Evolutionary conservation across 2,113 vertebrate species (phyloP), one percentile per base, ranked within the genome.

Genomic region (Nesogale talazaci): DNA sequence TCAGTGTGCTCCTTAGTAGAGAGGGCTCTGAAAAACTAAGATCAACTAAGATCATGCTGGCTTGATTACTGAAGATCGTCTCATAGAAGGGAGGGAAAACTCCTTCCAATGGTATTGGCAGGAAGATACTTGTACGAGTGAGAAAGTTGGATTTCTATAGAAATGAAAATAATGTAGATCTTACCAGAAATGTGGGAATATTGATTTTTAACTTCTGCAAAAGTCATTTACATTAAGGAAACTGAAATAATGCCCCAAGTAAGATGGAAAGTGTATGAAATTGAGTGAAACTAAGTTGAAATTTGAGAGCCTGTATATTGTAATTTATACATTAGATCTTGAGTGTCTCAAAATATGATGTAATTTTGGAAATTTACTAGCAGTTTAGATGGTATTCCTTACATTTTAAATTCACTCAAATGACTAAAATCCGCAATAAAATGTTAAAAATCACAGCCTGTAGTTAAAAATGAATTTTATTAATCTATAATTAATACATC

Each of bases 291-390:
- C 46, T 52, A 2, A 7, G 7, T 16, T 87, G n/a, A 34, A 23
- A 75, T 70, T 93, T 80, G 61, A 42, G 90, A 20, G 11, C 20
- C 3, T 65, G 7, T 42, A 38, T 77, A 6, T 75, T 76, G 1
- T 46, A 70, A 77, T 77, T n/a, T 38, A 92, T 20, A 63, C 22
- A 7, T 77, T 76, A 63, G 23, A 6, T 85, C 15, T 84, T 91
- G 11, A 40, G 46, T 86, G 14, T 78, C 31, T 25, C 42, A 57
- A 83, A 82, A 69, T 59, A 67, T 42, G 19, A 14, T 72, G 1
- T 79, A 86, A 83, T 25, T 83, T 79, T 89, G 19, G 16, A 93
- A 92, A 46, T 2, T 79, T 74, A 75, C 27, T 83, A 75, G 40
- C 7, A 67, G 34, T 46, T 67, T 65, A 72, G 88, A 74, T 82